These are phyloP conservation scores for Amphipoea lucens DNA, from an alignment of 2,888 invertebrate genomes.

Conservation along the genomic window DNA sequence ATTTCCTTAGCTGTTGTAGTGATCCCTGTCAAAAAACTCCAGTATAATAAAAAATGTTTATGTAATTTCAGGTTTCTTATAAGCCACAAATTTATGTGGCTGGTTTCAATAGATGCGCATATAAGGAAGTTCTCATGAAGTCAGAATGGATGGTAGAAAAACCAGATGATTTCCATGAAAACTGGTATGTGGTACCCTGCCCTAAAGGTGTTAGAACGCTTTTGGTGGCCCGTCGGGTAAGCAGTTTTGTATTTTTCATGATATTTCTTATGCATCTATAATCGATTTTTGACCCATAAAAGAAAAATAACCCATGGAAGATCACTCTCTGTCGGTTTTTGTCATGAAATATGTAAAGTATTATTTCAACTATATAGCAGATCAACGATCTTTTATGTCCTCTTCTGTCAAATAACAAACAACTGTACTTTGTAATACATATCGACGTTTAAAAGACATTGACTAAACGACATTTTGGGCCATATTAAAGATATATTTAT, in stretches of 20 bases:
- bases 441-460: not conserved
- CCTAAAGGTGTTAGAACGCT: conserved; percentile 96
- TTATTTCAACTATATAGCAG: not conserved
- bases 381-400: not conserved
- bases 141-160: conserved; percentile 98
- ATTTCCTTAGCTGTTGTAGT: not conserved
- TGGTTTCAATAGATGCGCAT: conserved; percentile 82
- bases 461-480: not conserved
- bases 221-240: conserved; percentile 91
- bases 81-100: conserved; percentile 84
- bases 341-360: not conserved
- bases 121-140: conserved; percentile 93
- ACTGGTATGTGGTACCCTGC: conserved; percentile 94
- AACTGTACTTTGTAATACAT: not conserved
- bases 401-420: not conserved
- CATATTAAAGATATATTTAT: not conserved
- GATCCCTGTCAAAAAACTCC: not conserved
- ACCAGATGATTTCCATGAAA: conserved; percentile 93
- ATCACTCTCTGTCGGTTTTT: not conserved
- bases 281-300: not conserved
- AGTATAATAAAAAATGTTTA: not conserved
- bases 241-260: conserved; percentile 15
- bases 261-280: not conserved
- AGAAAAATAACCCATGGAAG: not conserved
- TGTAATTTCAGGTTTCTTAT: conserved; percentile 77